A percentile compares a stretch with the other conserved stretches of the same genome.
These are phyloP conservation scores for Chrysopilus asiliformis DNA, from an alignment of 2,888 invertebrate species.

Conservation along the genomic window DNA sequence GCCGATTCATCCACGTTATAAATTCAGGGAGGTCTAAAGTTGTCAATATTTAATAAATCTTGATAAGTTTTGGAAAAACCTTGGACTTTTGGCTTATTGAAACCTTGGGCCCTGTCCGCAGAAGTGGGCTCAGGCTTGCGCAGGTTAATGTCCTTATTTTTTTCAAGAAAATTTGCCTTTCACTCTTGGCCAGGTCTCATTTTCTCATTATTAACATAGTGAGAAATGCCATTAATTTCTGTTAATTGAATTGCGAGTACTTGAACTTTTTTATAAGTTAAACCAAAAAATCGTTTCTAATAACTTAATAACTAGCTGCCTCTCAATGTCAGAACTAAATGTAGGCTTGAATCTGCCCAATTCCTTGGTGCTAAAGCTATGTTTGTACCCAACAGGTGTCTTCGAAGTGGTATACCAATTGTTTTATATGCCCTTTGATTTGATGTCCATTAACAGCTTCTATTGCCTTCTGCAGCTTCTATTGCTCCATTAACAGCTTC, in stretches of 20 bases:
- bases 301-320: not conserved
- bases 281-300: not conserved
- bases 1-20: slow-evolving; percentile 33
- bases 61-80: slow-evolving; percentile 14
- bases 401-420: not conserved
- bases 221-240: not conserved
- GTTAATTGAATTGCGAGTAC: not conserved
- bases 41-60: not conserved
- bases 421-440: not conserved
- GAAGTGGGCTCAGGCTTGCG: slow-evolving; percentile 1
- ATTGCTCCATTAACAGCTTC: no score
- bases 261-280: not conserved
- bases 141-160: not conserved
- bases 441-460: not conserved
- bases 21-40: slow-evolving; percentile 14
- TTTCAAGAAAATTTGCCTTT: not conserved
- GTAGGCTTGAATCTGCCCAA: no score
- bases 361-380: not conserved
- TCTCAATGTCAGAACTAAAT: no score
- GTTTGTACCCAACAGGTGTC: not conserved
- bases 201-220: not conserved
- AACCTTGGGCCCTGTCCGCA: no score
- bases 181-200: not conserved
- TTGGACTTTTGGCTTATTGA: slow-evolving; percentile 12
- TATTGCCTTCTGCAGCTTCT: no score